These are phyloP conservation scores for Apotomis turbidana DNA, from an alignment of 2,888 invertebrate species.

Conservation along the genomic window DNA sequence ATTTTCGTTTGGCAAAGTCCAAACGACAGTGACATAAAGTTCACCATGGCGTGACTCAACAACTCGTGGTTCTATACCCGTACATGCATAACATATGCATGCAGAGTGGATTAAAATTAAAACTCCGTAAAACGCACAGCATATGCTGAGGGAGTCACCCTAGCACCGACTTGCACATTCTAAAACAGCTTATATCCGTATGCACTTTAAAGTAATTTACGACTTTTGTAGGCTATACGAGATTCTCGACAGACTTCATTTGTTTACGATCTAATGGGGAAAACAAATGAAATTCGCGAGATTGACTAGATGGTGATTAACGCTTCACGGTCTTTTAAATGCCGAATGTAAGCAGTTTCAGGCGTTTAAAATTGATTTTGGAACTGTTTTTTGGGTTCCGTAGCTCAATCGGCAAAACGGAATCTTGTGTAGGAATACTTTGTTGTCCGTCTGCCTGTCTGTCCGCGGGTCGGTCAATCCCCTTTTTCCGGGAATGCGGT, in stretches of 20 bases:
- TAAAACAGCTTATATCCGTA: constrained; percentile 18
- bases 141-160: constrained; percentile 61
- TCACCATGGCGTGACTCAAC: neutral
- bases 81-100: constrained; percentile 29
- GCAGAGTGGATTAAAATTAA: constrained; percentile 71
- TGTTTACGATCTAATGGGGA: constrained; percentile 46
- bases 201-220: neutral
- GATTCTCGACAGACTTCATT: constrained; percentile 58
- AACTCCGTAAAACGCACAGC: constrained; percentile 73
- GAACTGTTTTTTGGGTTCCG: too few relatives aligned
- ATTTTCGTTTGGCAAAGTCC: neutral
- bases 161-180: neutral
- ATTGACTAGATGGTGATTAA: constrained; percentile 23
- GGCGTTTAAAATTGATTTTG: constrained; percentile 1
- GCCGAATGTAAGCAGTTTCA: neutral
- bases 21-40: neutral
- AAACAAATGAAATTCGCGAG: constrained; percentile 32
- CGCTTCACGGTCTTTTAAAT: neutral
- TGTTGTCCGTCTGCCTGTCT: too few relatives aligned
- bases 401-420: too few relatives aligned
- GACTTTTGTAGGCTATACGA: constrained; percentile 50
- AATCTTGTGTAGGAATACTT: too few relatives aligned
- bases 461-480: too few relatives aligned
- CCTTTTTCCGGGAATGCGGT: too few relatives aligned
- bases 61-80: neutral